Evolutionary conservation across 30 jellyfish, hydroid and myxozoan genomes (phyloP), one percentile per base, ranked within the genome.

Genomic region (Turritopsis rubra): DNA sequence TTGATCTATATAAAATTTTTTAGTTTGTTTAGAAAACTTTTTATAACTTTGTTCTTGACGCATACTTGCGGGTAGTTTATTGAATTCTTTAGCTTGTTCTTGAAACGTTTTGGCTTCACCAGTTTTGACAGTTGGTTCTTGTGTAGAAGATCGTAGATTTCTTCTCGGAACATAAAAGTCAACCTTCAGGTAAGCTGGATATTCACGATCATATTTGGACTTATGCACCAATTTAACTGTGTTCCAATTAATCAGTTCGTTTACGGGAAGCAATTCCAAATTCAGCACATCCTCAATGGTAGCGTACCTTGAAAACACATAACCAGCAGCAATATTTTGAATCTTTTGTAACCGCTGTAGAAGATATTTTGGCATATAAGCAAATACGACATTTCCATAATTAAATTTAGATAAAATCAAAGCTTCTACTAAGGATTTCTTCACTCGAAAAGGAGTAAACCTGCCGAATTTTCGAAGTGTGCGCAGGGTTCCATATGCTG

Each of bases 401-500:
- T 24, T 74, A 16, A 74, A 74, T 74, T 29, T 74, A 16, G 82
- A 74, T 74, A 74, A 24, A 74, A 74, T 74, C 26, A 74, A 52
- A 24, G 73, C 72, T 68, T 74, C 82, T 74, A 71, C 54, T 22
- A 74, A 29, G 71, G 82, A 74, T n/a, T 74, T 74, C 24, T 71
- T 26, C 65, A 74, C 82, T 16, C 24, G 82, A 24, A 7, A 74
- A 24, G 82, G 82, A 7, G 82, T 74, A 24, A 74, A 74, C 65
- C 82, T 74, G 21, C 71, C 72, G 71, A 1, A 74, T 26, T 74
- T 74, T 74, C 82, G 54, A n/a, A 74, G 1, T 24, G 82, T 0
- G 65, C 82, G 82, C 18, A 72, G 30, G 24, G 80, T 74, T 26
- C 82, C 82, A 74, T 74, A 74, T 8, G 82, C 16, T 27, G 82